These are phyloP conservation scores for Therioaphis trifolii DNA, from an alignment of 2,888 invertebrate genomes.

Conservation along the genomic window DNA sequence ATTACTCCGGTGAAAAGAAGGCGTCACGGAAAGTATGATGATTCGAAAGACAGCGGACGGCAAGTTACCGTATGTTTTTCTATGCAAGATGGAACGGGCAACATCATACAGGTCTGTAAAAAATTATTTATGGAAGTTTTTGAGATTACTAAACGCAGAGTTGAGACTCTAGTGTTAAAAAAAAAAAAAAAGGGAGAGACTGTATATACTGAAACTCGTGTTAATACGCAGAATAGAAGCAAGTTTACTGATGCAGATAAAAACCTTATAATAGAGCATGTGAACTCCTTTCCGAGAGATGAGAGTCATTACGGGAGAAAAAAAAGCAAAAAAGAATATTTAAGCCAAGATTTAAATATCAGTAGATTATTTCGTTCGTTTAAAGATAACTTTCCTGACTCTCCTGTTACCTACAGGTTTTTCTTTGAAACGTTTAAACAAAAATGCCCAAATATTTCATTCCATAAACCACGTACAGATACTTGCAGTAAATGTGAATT, in stretches of 20 bases:
- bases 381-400: slow-evolving; percentile 53
- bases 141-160: slow-evolving; percentile 60
- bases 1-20: slow-evolving; percentile 50
- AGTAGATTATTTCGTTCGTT: slow-evolving; percentile 51
- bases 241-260: slow-evolving; percentile 57
- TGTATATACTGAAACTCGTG: slow-evolving; percentile 51
- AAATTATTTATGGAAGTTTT: slow-evolving; percentile 65
- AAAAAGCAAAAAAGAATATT: slow-evolving; percentile 53
- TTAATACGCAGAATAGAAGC: slow-evolving; percentile 48
- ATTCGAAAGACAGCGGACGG: slow-evolving; percentile 63
- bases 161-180: slow-evolving; percentile 58
- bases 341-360: slow-evolving; percentile 62
- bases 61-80: slow-evolving; percentile 64
- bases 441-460: slow-evolving; percentile 56
- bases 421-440: slow-evolving; percentile 47
- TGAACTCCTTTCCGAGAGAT: slow-evolving; percentile 61
- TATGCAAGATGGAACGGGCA: slow-evolving; percentile 65
- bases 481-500: slow-evolving; percentile 57
- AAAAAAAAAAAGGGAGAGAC: slow-evolving; percentile 58
- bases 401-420: slow-evolving; percentile 47
- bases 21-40: slow-evolving; percentile 58
- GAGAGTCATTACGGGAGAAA: slow-evolving; percentile 60
- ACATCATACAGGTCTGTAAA: slow-evolving; percentile 64
- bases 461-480: slow-evolving; percentile 64
- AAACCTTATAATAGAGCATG: slow-evolving; percentile 56